Evolutionary conservation across 2,888 invertebrate species (phyloP).

Genomic region (Anarsia innoxiella): DNA sequence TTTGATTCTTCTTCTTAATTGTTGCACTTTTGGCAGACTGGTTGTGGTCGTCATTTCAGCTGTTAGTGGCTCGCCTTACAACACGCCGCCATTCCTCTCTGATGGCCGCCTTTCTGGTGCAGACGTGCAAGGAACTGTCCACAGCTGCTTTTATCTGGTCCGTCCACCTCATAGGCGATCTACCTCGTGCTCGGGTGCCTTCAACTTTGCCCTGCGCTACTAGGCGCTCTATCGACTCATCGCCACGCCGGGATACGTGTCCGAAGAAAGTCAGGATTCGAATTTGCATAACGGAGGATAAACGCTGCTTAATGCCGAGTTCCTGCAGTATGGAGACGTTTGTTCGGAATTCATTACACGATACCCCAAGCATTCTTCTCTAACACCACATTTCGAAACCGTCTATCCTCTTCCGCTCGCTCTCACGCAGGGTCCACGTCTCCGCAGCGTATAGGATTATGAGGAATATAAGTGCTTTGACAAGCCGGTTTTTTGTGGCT

Average conservation of each 20-base stretch:
- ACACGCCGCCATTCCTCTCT: too few species aligned
- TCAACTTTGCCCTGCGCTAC: conserved; percentile 1
- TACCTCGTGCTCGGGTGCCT: neutral
- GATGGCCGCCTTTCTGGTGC: too few species aligned
- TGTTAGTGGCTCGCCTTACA: too few species aligned
- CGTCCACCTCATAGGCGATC: neutral
- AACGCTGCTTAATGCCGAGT: neutral
- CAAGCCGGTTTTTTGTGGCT: conserved; percentile 3
- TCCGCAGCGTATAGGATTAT: conserved; percentile 1
- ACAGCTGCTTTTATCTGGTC: conserved; percentile 7
- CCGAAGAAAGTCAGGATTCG: conserved; percentile 4
- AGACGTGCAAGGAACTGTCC: too few species aligned
- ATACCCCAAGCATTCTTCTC: neutral
- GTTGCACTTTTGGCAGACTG: too few species aligned
- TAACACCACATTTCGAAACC: too few species aligned
- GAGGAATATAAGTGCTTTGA: neutral
- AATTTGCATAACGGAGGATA: neutral
- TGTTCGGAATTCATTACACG: neutral
- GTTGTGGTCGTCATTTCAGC: too few species aligned
- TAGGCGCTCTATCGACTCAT: neutral
- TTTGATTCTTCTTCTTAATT: too few species aligned
- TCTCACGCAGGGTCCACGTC: neutral
- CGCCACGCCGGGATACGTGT: neutral
- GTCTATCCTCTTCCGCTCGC: neutral
- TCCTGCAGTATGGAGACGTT: neutral